Conservation (phyloP, 2,797 vertebrate genomes). For the Sandelia bainsii region DNA sequence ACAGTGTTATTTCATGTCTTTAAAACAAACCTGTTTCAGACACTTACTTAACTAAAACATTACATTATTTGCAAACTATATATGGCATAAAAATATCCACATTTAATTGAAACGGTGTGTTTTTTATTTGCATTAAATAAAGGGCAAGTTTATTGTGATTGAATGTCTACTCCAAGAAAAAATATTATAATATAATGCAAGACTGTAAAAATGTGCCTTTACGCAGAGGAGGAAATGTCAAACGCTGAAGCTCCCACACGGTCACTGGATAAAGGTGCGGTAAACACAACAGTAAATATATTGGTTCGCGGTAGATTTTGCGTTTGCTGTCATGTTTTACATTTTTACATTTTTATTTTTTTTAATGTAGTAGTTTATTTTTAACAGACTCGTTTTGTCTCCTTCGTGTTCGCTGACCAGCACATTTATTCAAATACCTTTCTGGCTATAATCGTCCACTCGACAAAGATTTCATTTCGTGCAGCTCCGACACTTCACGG, state of each 20-base stretch:
- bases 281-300: too few species aligned
- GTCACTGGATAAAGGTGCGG: too few species aligned
- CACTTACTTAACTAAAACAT: background rate
- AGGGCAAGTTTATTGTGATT: background rate
- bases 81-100: background rate
- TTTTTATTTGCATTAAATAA: background rate
- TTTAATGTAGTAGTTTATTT: too few species aligned
- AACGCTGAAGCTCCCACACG: background rate
- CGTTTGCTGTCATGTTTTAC: background rate
- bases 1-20: background rate
- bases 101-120: background rate
- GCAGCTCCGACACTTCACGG: background rate
- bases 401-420: background rate
- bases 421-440: conserved; percentile 36
- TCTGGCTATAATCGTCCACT: conserved; percentile 25
- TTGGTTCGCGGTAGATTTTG: too few species aligned
- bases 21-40: conserved; percentile 1
- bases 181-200: background rate
- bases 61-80: too few species aligned
- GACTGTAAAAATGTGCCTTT: background rate
- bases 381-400: background rate
- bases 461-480: conserved; percentile 43
- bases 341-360: background rate
- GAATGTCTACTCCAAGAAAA: too few species aligned
- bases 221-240: background rate